These are phyloP conservation scores for Melanaphis sacchari DNA, from an alignment of 1,140 invertebrate species.

Conservation along the genomic window DNA sequence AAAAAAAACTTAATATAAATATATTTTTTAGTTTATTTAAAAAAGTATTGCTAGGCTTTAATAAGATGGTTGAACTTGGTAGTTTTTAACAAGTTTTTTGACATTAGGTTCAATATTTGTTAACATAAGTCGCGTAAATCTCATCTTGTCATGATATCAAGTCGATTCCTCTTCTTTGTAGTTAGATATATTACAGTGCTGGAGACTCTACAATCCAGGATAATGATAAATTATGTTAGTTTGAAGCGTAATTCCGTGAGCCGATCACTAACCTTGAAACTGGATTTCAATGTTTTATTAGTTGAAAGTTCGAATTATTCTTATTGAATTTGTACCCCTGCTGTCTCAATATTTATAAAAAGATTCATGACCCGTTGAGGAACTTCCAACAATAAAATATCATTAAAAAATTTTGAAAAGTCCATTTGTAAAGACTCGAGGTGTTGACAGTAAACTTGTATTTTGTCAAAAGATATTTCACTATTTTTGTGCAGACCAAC, in stretches of 20 bases:
- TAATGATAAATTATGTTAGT: slow-evolving; percentile 17
- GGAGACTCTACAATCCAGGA: neutral
- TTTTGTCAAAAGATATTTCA: neutral
- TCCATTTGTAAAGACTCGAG: neutral
- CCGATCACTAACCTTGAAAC: neutral
- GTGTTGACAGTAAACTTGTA: neutral
- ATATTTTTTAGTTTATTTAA: neutral
- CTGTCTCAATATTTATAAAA: slow-evolving; percentile 15
- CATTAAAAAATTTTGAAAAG: neutral
- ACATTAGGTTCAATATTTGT: neutral
- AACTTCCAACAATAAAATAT: neutral
- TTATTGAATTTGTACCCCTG: slow-evolving; percentile 5
- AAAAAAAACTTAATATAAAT: neutral
- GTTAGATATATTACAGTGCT: neutral
- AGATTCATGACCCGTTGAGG: neutral
- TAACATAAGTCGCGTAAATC: neutral
- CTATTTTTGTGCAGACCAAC: neutral
- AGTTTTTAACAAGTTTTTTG: neutral
- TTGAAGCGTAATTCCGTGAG: neutral
- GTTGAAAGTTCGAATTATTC: neutral
- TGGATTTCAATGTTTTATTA: slow-evolving; percentile 10
- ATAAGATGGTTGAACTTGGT: neutral
- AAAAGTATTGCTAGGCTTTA: neutral
- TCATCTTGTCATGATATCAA: neutral
- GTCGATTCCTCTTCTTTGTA: neutral